A percentile compares a stretch with the other conserved stretches of the same genome.
Evolutionary conservation across 2,888 invertebrate species (phyloP).

Genomic region (Coelogynopora nodosa): DNA sequence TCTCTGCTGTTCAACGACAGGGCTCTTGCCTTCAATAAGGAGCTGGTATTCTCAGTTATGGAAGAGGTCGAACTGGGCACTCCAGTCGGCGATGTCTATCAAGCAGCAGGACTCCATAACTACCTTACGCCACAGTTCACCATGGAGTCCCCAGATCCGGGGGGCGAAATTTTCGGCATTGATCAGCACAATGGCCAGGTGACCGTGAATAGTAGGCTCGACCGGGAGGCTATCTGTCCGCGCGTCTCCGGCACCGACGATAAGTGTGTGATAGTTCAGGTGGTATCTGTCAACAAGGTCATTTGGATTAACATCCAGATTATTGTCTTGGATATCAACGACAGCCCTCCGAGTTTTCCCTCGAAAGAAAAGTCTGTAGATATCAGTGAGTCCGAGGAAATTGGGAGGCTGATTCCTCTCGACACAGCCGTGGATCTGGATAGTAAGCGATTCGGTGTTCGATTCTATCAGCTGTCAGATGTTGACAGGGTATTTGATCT

Average conservation of each 20-base stretch:
- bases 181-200: not conserved
- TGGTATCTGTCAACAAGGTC: conserved; percentile 38
- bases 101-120: not conserved
- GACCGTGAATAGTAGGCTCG: conserved; percentile 14
- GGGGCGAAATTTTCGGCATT: not conserved
- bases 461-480: conserved; percentile 6
- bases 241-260: conserved; percentile 34
- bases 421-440: conserved; percentile 37
- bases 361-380: not conserved
- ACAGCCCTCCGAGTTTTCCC: conserved; percentile 27
- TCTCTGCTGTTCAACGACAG: not conserved
- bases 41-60: not conserved
- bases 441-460: conserved; percentile 17
- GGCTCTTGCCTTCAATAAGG: not conserved
- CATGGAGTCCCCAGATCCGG: not conserved
- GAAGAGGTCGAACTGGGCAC: not conserved
- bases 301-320: conserved; percentile 37
- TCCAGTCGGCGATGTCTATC: not conserved
- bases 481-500: not conserved
- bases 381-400: conserved; percentile 22
- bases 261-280: conserved; percentile 32
- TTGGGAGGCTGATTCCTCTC: not conserved
- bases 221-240: conserved; percentile 41
- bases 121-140: not conserved
- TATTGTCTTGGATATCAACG: conserved; percentile 38